Evolutionary conservation across 2,888 invertebrate genomes (phyloP), one percentile per base, ranked within the genome.

Genomic region (Carabus problematicus): DNA sequence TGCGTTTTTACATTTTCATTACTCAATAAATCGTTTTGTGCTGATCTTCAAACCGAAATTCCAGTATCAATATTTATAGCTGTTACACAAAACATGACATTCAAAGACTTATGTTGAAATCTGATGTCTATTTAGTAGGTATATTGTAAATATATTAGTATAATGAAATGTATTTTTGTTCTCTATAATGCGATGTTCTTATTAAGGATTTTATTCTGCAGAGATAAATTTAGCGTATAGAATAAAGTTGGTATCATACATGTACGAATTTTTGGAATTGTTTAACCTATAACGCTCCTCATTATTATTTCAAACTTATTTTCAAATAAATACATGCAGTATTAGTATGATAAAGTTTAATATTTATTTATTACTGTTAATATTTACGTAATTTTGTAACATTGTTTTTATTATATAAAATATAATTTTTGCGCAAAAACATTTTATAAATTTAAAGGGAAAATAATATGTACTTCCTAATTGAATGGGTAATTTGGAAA

Each of bases 121-220:
- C 74, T 75, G 75, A 76, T 76, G 76, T 76, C 75, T 76, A 76
- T 69, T 69, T 76, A 73, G 74, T 75, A 76, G 76, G 75, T 76
- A 75, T 76, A 76, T 76, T 77, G 77, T 77, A 77, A 76, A 77
- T 77, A 77, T 76, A 76, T 75, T 76, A 76, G 75, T 75, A 75
- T 76, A 74, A 76, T 75, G 73, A 75, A 75, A 76, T 76, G 76
- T 77, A 76, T 77, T 76, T 76, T 76, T 77, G 76, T 77, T 77
- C 74, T 76, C 76, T 75, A 76, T 62, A 69, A 62, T 69, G 69
- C 69, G 69, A 69, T 69, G 67, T 67, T 67, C 67, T 67, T 67
- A 69, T 69, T 69, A 69, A 61, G 62, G 56, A 69, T 69, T 69
- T 69, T 69, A 69, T 69, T 69, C 69, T 69, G 69, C 69, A 69